Conservation (phyloP, 2,888 invertebrate genomes). For the Eumacrocentrus americanus region DNA sequence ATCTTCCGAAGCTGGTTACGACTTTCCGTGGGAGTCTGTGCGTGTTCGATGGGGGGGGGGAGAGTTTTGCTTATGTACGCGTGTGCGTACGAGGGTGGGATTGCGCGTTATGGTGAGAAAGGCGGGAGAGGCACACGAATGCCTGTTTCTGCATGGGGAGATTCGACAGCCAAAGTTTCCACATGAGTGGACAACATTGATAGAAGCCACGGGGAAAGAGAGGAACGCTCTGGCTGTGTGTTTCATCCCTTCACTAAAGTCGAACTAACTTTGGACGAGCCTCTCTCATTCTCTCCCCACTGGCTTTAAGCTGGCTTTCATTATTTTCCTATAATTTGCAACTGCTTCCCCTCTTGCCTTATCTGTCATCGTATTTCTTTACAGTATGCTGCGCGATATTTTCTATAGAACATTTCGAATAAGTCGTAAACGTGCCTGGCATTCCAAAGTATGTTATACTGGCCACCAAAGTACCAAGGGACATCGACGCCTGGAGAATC, state of each 20-base stretch:
- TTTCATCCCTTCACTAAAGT: slow-evolving; percentile 58
- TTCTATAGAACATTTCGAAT: too few relatives aligned
- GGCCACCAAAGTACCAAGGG: slow-evolving; percentile 69
- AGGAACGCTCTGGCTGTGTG: slow-evolving; percentile 37
- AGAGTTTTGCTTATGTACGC: background rate
- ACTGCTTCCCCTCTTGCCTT: slow-evolving; percentile 43
- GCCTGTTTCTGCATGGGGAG: slow-evolving; percentile 53
- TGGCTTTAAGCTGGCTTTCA: slow-evolving; percentile 57
- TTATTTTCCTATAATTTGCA: slow-evolving; percentile 60
- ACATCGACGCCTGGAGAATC: slow-evolving; percentile 66
- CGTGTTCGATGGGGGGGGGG: slow-evolving; percentile 17
- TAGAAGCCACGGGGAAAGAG: slow-evolving; percentile 53
- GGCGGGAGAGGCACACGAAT: slow-evolving; percentile 53
- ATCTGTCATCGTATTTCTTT: too few relatives aligned
- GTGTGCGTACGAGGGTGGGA: slow-evolving; percentile 19
- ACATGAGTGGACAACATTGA: slow-evolving; percentile 60
- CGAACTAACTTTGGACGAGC: slow-evolving; percentile 44
- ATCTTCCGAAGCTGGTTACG: slow-evolving; percentile 54
- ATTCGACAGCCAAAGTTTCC: slow-evolving; percentile 58
- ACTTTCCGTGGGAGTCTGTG: slow-evolving; percentile 45
- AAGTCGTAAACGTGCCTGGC: slow-evolving; percentile 63
- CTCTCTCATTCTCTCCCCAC: slow-evolving; percentile 35
- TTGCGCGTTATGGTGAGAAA: slow-evolving; percentile 57
- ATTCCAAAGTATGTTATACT: slow-evolving; percentile 67
- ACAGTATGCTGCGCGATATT: too few relatives aligned